Conservation (phyloP, 2,888 invertebrate species). For the Neoscelio sp. region DNA sequence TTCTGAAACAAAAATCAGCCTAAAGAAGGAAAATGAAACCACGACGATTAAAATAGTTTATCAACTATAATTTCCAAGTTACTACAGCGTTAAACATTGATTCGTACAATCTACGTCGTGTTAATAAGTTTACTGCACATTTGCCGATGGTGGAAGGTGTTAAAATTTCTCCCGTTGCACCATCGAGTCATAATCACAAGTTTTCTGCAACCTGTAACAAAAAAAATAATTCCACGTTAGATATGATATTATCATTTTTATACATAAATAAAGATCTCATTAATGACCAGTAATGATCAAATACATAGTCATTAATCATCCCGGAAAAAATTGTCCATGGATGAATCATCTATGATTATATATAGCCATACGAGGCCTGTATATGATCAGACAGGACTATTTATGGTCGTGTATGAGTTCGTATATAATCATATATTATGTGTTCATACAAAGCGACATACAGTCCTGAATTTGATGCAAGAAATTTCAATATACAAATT, state of each 20-base stretch:
- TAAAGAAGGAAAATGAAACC: conserved; percentile 54
- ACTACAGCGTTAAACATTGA: conserved; percentile 79
- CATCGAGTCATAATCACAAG: conserved; percentile 26
- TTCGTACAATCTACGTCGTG: conserved; percentile 67
- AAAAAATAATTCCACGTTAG: conserved; percentile 7
- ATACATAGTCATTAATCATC: too few species aligned
- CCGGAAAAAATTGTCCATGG: too few species aligned
- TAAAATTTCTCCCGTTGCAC: conserved; percentile 22
- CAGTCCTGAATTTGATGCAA: too few species aligned
- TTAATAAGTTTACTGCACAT: conserved; percentile 59
- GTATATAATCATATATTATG: too few species aligned
- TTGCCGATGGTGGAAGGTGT: conserved; percentile 35
- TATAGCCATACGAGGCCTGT: too few species aligned
- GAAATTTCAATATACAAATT: too few species aligned
- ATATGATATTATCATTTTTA: not conserved
- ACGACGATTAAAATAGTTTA: conserved; percentile 79
- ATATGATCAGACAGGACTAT: too few species aligned
- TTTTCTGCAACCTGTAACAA: conserved; percentile 74
- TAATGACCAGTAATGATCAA: too few species aligned
- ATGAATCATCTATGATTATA: too few species aligned
- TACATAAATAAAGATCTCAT: not conserved
- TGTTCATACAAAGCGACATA: too few species aligned
- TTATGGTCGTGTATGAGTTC: too few species aligned
- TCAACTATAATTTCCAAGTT: conserved; percentile 80
- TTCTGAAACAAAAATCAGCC: not conserved